A percentile compares a stretch with the other conserved stretches of the same genome.
Evolutionary conservation across 2,797 vertebrate species (phyloP).

Genomic region (Lemur catta): DNA sequence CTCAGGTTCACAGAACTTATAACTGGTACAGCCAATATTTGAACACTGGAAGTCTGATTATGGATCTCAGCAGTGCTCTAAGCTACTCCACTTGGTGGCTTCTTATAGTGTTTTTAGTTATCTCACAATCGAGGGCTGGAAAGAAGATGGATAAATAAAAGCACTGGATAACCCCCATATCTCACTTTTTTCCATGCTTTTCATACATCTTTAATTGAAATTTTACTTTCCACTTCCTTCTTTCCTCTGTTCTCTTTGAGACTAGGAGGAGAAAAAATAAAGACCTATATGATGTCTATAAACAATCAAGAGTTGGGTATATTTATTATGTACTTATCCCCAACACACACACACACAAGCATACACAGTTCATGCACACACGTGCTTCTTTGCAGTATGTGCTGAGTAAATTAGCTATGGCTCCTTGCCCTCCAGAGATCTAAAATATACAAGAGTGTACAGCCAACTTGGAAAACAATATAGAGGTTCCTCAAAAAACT

Average conservation of each 20-base stretch:
- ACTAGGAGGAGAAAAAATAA: not conserved
- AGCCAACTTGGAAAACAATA: not conserved
- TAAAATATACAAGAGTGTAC: not conserved
- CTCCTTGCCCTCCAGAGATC: not conserved
- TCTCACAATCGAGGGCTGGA: not conserved
- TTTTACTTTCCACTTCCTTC: not conserved
- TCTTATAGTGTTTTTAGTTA: not conserved
- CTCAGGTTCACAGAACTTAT: not conserved
- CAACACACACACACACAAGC: not conserved
- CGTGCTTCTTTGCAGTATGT: not conserved
- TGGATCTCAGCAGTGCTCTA: not conserved
- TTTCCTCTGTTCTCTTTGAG: conserved; percentile 6
- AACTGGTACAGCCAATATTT: not conserved
- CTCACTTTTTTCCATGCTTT: not conserved
- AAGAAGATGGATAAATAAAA: not conserved
- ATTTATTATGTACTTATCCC: not conserved
- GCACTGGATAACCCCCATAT: not conserved
- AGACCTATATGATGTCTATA: not conserved
- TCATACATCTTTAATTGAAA: not conserved
- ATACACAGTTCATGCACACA: not conserved
- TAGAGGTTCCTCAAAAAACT: not conserved
- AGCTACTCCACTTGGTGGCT: not conserved
- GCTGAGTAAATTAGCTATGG: not conserved
- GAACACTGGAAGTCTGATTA: not conserved
- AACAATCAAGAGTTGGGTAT: not conserved